Base-by-base conservation (phyloP, 2,888 invertebrate species). In the Oscheius sp. region DNA sequence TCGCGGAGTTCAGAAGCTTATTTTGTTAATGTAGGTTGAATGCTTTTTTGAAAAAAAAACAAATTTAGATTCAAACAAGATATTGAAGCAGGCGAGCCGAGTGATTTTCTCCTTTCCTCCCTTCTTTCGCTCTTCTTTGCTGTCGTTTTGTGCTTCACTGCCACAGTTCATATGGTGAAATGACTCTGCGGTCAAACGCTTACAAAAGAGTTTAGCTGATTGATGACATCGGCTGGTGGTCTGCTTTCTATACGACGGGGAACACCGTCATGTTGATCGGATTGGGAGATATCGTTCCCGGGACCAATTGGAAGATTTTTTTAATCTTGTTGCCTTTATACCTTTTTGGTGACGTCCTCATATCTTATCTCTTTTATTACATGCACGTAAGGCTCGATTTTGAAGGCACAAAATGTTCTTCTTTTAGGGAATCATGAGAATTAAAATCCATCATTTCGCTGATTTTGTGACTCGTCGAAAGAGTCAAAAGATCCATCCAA, bases 341-440 rank as follows among this genome's bases (percentile, higher is more conserved):
- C 31, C 27, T 68, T n/a, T 53, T 68, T n/a, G 68, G 68, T 15
- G 68, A 68, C 29, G 61, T 50, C 23, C 33, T 68, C 25, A 31
- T 23, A 10, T 68, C 68, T 25, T 68, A 68, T 39, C 34, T 68
- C 20, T 48, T 37, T 31, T 68, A 68, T 23, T 68, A 68, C 29
- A 50, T 61, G 50, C 68, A 68, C 46, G 68, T 68, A 37, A 45
- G 68, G 29, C 4, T 29, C 34, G n/a, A 2, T n/a, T 15, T 29
- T 39, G 17, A 33, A 20, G n/a, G 17, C 15, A 5, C 23, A 39
- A 34, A 27, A 29, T 25, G 10, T 61, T 42, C n/a, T 61, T 57
- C 20, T 12, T 31, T 61, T 48, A 65, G 65, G 65, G 65, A 5
- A 37, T 39, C 53, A 27, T 39, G 25, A n/a, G 65, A 23, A 65